Base-by-base conservation (phyloP, 2,888 invertebrate genomes). In the Yponomeuta evonymella region DNA sequence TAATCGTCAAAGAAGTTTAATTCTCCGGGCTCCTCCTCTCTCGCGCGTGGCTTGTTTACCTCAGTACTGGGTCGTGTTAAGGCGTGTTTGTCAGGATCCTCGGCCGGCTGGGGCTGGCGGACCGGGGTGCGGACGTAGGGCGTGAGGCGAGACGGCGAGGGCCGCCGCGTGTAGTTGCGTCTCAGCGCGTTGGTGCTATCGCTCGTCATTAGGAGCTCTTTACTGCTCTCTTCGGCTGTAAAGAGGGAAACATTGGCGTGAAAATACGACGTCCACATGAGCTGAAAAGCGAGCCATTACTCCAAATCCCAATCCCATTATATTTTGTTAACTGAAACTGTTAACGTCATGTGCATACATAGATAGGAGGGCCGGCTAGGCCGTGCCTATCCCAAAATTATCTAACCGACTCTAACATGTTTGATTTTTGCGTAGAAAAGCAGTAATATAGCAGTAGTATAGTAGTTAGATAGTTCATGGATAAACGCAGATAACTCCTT, bases 181-280 rank as follows among this genome's bases (percentile, higher is more conserved):
- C 82, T 86, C 36, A 85, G 78, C 4, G 79, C 83, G 73, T 87
- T 87, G 72, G 75, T 86, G 74, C 85, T 89, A 77, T 94, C 94
- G 73, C 94, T 94, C 15, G 94, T 94, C 81, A 94, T 89, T 73
- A 94, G 92, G 2, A 94, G 86, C 76, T 94, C 94, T 74, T 94
- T 93, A 79, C 94, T 94, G 82, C 92, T 94, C 66, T 94, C 94
- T 70, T 94, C 94, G 6, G 87, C 94, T 93, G 78, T 64, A 77
- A 79, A 71, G 72, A 12, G 51, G 2, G 11, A 10, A 15, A 67
- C 8, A 36, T 67, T 5, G n/a, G 1, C 12, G 33, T 67, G n/a
- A 43, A 6, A 73, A 72, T 48, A 33, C 33, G 33, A 23, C 1
- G 23, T 23, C 23, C 23, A 23, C 23, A 23, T 23, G 0, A 23